A percentile compares a stretch with the other conserved stretches of the same genome.
Evolutionary conservation across 2,113 vertebrate species (phyloP).

Genomic region (Atractosteus spatula): DNA sequence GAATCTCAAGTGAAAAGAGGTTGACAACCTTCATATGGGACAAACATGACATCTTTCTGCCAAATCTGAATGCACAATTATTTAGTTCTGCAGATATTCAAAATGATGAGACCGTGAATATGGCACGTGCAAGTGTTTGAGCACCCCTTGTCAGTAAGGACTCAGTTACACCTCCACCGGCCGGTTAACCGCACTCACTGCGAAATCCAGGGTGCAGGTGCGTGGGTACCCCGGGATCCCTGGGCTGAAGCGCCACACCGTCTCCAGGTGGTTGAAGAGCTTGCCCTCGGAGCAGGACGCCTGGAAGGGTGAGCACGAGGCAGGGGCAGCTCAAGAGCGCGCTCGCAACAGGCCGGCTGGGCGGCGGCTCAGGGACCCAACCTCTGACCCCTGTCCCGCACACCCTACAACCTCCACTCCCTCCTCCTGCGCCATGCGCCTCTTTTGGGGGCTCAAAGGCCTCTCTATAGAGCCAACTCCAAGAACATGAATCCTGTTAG

Average conservation of each 20-base stretch:
- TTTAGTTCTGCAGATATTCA: background rate
- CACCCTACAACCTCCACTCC: too few species aligned
- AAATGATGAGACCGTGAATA: too few species aligned
- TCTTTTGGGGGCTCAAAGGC: too few species aligned
- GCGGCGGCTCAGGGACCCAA: too few species aligned
- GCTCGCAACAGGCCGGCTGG: too few species aligned
- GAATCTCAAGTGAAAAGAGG: background rate
- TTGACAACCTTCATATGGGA: background rate
- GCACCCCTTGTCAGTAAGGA: background rate
- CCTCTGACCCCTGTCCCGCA: too few species aligned
- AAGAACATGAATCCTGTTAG: too few species aligned
- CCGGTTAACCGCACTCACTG: conserved; percentile 68
- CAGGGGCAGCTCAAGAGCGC: too few species aligned
- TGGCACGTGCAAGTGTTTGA: too few species aligned
- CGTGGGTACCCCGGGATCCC: conserved; percentile 91
- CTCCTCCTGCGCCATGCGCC: too few species aligned
- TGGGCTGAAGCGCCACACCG: conserved; percentile 89
- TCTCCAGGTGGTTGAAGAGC: conserved; percentile 92
- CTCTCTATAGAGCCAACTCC: too few species aligned
- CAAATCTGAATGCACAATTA: background rate
- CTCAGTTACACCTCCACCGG: too few species aligned
- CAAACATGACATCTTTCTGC: background rate
- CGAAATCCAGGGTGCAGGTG: conserved; percentile 90
- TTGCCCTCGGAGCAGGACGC: conserved; percentile 89
- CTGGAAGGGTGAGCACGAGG: conserved; percentile 49